A percentile compares a stretch with the other conserved stretches of the same genome.
Conservation (phyloP, 2,113 vertebrate species). For the Isurus oxyrinchus region DNA sequence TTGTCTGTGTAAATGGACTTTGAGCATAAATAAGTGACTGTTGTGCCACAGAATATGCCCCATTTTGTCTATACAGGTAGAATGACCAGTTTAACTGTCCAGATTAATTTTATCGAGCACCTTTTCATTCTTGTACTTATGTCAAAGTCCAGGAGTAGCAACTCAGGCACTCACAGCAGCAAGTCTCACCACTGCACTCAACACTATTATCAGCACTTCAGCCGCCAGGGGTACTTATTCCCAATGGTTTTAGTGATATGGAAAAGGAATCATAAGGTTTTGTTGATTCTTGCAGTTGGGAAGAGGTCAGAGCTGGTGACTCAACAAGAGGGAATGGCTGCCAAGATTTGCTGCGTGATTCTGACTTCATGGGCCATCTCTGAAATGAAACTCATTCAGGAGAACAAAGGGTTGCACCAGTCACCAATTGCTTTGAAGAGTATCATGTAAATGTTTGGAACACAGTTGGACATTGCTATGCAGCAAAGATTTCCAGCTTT, state of each 20-base stretch:
- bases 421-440: too few species aligned
- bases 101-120: not conserved
- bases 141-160: too few species aligned
- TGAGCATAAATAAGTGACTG: not conserved
- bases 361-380: not conserved
- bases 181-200: too few species aligned
- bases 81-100: not conserved
- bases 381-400: not conserved
- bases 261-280: not conserved
- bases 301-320: not conserved
- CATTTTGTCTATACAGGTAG: not conserved
- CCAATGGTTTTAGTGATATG: not conserved
- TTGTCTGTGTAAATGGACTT: too few species aligned
- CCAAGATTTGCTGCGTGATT: not conserved
- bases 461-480: too few species aligned
- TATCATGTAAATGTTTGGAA: too few species aligned
- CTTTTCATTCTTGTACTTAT: not conserved
- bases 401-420: too few species aligned
- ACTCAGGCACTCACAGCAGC: too few species aligned
- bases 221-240: not conserved
- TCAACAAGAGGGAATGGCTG: not conserved
- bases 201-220: not conserved
- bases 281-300: not conserved
- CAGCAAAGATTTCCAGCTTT: too few species aligned
- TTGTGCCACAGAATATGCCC: not conserved